Base-by-base conservation (phyloP, 2,113 vertebrate genomes). In the Panurus biarmicus region DNA sequence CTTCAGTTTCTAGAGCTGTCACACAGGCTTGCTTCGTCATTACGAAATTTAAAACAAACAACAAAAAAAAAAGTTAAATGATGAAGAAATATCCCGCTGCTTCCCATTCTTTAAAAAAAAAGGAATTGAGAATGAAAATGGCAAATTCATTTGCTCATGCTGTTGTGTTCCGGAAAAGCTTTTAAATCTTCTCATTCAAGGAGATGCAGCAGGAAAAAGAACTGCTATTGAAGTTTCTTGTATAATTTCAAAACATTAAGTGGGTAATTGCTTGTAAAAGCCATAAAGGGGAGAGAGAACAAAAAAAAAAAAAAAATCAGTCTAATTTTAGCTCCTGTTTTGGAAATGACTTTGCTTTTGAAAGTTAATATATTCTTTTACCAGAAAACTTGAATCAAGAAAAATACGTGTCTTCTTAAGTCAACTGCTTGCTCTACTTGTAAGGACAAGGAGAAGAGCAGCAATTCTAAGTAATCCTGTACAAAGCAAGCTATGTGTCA, bases 191-290 rank as follows among this genome's bases (percentile, higher is more conserved):
- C 82, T 31, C 44, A 40, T 70, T 95, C 87, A 91, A 94, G 82
- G 85, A 85, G 77, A 65, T 94, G 72, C 82, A 78, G 72, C 87
- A 96, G 85, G 54, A 72, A 80, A 70, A 95, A 92, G 65, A 76
- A 64, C 57, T 48, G 45, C 71, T 79, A 47, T 66, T 96, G 91
- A 89, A 94, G 62, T 94, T 91, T 85, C 71, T 81, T 85, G 47
- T 91, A 66, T 96, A 87, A 95, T 95, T 95, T 95, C 78, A 89
- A 90, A 94, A 85, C 82, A 83, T 79, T 87, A 93, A 95, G 82
- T 87, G 96, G 89, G 67, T 95, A 96, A 96, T 96, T 97, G 89
- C 87, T 97, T 95, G 87, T 95, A 94, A 93, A 93, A 95, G 82
- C 85, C 75, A 57, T 67, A 36, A 83, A 94, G 85, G 73, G 47